Conservation (phyloP, 2,888 invertebrate species). For the Seladonia tumulorum region DNA sequence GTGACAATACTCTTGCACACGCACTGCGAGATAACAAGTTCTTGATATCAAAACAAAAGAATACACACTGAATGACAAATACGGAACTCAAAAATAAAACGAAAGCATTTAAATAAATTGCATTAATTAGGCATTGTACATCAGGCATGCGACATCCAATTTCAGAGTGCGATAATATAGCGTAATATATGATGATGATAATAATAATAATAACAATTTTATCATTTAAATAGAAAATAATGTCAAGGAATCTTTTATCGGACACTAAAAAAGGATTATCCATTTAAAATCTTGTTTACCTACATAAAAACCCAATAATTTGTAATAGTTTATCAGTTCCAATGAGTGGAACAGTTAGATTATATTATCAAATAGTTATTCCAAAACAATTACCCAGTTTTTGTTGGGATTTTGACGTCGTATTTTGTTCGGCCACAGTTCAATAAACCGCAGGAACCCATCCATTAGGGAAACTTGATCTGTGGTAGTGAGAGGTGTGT, state of each 20-base stretch:
- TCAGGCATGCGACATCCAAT: conserved; percentile 70
- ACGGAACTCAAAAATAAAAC: conserved; percentile 54
- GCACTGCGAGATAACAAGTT: conserved; percentile 26
- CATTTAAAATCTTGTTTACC: not conserved
- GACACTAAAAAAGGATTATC: not conserved
- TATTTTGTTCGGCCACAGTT: conserved; percentile 95
- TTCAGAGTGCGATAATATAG: conserved; percentile 57
- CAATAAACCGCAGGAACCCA: conserved; percentile 93
- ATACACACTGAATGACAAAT: conserved; percentile 41
- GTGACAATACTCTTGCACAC: conserved; percentile 37
- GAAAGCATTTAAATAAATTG: conserved; percentile 62
- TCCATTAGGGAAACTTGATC: conserved; percentile 88
- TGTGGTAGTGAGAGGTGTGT: conserved; percentile 87
- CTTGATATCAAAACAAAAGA: conserved; percentile 20
- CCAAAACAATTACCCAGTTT: conserved; percentile 87
- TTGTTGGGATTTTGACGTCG: conserved; percentile 91
- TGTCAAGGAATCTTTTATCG: conserved; percentile 16
- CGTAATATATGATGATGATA: conserved; percentile 24
- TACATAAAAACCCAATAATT: conserved; percentile 5
- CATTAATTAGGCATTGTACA: conserved; percentile 57
- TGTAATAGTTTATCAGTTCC: conserved; percentile 9
- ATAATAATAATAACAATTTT: conserved; percentile 52
- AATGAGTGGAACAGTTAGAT: conserved; percentile 6
- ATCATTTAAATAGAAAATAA: conserved; percentile 16
- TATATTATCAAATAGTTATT: conserved; percentile 9